Evolutionary conservation across 2,888 invertebrate species (phyloP).

Genomic region (Taenaris catops): DNA sequence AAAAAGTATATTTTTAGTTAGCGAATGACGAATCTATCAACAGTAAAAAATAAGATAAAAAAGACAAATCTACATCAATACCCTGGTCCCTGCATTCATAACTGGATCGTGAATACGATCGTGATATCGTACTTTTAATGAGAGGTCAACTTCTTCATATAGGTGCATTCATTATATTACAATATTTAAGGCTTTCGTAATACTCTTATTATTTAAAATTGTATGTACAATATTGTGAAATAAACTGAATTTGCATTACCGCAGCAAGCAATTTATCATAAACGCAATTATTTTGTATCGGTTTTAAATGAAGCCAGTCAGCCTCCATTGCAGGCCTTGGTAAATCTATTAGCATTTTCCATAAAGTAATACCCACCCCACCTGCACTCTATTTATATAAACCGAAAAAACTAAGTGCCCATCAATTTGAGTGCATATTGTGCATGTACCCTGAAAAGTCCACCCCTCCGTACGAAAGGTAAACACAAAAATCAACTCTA

Average conservation of each 20-base stretch:
- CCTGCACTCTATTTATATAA: constrained; percentile 25
- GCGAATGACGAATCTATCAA: too few relatives aligned
- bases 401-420: constrained; percentile 34
- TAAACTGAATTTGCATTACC: too few relatives aligned
- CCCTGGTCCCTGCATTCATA: too few relatives aligned
- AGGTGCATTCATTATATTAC: too few relatives aligned
- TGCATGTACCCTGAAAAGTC: constrained; percentile 33
- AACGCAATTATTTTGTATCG: constrained; percentile 2
- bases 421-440: constrained; percentile 49
- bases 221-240: too few relatives aligned
- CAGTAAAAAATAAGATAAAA: too few relatives aligned
- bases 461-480: constrained; percentile 28
- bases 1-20: too few relatives aligned
- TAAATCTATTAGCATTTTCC: constrained; percentile 14
- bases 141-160: too few relatives aligned
- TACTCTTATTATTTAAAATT: too few relatives aligned
- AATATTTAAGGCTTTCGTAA: not conserved
- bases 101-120: too few relatives aligned
- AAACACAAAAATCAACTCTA: constrained; percentile 5
- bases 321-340: constrained; percentile 13
- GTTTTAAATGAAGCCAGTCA: constrained; percentile 7
- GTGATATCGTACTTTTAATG: too few relatives aligned
- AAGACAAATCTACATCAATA: too few relatives aligned
- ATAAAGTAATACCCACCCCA: constrained; percentile 12
- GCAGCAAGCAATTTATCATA: not conserved